Percentiles rank a stretch among this genome's conserved stretches.
Evolutionary conservation across 92 coral and sea anemone species (phyloP).

Genomic region (Umimayanthus kanabou): DNA sequence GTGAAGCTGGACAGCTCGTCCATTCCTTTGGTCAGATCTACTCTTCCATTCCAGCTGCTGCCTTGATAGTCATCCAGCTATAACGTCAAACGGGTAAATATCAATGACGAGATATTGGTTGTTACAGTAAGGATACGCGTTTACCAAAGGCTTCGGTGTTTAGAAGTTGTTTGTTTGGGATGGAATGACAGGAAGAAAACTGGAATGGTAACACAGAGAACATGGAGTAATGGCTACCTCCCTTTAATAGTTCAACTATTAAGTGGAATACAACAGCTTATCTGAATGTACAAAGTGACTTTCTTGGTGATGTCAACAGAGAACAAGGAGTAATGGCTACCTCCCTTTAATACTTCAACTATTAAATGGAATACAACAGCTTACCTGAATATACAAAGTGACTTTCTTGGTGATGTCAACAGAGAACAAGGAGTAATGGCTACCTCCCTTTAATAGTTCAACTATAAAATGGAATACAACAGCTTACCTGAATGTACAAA

Average conservation of each 20-base stretch:
- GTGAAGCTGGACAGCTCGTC: conserved; percentile 75
- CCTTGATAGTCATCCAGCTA: conserved; percentile 73
- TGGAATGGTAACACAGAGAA: no score
- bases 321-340: conserved; percentile 71
- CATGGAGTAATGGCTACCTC: no score
- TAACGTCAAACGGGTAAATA: not conserved
- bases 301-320: conserved; percentile 61
- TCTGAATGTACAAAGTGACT: conserved; percentile 52
- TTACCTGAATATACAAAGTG: conserved; percentile 51
- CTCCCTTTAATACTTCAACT: conserved; percentile 41
- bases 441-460: no score
- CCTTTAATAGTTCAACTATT: no score
- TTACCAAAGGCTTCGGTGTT: no score
- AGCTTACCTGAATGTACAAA: conserved; percentile 34
- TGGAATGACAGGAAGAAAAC: no score
- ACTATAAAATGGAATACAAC: no score
- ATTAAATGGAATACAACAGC: not conserved
- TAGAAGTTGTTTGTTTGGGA: no score
- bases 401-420: no score
- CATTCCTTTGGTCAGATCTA: conserved; percentile 68
- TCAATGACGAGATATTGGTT: not conserved
- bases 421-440: no score
- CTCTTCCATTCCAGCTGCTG: conserved; percentile 67
- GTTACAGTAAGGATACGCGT: not conserved
- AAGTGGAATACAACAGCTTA: no score